These are phyloP conservation scores for Alca torda DNA, from an alignment of 2,797 vertebrate species.

Conservation along the genomic window DNA sequence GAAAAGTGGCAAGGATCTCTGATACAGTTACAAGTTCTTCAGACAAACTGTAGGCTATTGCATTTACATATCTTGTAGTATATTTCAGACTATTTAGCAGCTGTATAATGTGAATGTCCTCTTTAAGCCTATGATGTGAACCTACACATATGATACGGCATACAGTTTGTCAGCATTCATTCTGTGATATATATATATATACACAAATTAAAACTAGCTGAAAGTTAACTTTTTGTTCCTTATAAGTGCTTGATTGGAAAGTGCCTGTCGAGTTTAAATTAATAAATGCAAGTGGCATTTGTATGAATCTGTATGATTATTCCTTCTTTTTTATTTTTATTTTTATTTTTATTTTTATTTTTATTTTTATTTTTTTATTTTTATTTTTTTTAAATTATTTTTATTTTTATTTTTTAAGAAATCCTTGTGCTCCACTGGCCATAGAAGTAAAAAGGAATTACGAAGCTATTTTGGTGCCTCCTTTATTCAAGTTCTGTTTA, in stretches of 20 bases:
- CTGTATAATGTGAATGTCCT: not conserved
- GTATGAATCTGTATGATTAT: not conserved
- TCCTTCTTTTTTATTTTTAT: not conserved
- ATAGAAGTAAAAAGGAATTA: not conserved
- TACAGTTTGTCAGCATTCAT: not conserved
- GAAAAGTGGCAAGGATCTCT: not conserved
- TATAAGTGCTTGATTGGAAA: not conserved
- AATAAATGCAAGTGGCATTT: not conserved
- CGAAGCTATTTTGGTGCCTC: not conserved
- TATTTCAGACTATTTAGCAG: not conserved
- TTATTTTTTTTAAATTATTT: no score
- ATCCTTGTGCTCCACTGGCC: not conserved
- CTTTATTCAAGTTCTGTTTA: not conserved
- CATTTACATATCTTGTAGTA: not conserved
- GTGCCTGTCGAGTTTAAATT: not conserved
- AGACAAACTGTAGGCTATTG: not conserved
- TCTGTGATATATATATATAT: not conserved
- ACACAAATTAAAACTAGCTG: not conserved
- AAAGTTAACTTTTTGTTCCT: not conserved
- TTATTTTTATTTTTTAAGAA: not conserved
- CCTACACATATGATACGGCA: not conserved
- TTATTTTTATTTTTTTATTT: no score
- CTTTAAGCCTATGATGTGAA: not conserved
- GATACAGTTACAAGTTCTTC: not conserved
- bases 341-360: no score